Evolutionary conservation across 2,113 vertebrate species (phyloP).

Genomic region (Melanocharis versteri): DNA sequence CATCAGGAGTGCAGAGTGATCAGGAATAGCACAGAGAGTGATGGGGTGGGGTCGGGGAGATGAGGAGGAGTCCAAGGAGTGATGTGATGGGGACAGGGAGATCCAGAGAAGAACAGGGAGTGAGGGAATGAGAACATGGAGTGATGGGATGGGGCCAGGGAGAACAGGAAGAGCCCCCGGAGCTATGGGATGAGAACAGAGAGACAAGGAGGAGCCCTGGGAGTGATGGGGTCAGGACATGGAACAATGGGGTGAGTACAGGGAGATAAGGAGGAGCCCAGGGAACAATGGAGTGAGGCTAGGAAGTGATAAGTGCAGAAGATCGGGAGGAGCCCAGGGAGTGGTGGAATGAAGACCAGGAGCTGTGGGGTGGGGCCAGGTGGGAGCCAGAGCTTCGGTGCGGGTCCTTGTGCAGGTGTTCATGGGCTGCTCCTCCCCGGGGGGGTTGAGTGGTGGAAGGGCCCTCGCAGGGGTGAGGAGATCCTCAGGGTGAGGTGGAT

Average conservation of each 20-base stretch:
- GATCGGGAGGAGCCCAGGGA: neutral
- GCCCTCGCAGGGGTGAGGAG: neutral
- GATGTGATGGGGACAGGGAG: no score
- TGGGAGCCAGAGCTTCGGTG: fast-evolving
- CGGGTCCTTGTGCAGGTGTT: neutral
- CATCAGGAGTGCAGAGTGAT: neutral
- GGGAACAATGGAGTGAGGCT: neutral
- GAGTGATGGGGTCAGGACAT: neutral
- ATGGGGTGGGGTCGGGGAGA: no score
- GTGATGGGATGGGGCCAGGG: no score
- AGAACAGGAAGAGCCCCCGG: neutral
- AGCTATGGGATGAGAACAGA: no score
- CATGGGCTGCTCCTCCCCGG: neutral
- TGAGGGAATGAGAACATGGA: no score
- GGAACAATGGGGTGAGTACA: neutral
- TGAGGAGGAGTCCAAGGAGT: no score
- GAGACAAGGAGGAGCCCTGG: neutral
- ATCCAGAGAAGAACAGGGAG: neutral
- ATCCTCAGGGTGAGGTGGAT: neutral
- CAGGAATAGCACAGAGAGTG: neutral
- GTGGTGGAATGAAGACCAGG: neutral
- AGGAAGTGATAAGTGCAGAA: neutral
- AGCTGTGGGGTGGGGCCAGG: neutral
- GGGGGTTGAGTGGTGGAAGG: neutral
- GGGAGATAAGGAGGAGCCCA: neutral